Evolutionary conservation across 2,888 invertebrate species (phyloP), one percentile per base, ranked within the genome.

Genomic region (Petrolisthes manimaculis): DNA sequence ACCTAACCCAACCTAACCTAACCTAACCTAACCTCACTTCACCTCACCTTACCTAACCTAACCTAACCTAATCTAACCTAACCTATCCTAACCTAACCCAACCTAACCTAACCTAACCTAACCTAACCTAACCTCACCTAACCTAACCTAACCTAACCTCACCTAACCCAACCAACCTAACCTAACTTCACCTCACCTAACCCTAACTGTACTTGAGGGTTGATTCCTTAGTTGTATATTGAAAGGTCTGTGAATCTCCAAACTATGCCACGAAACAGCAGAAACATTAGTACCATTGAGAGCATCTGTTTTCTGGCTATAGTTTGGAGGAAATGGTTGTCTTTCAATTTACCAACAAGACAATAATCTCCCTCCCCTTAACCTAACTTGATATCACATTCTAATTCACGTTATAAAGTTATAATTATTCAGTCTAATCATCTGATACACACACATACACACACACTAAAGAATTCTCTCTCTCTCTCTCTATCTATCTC

Each of bases 401-500:
- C 18, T 54, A 21, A 14, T 51, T 37, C 54, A 5, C 79, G 4
- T 21, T 54, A 21, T 79, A 21, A 79, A 6, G 51, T 14, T 6
- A n/a, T 12, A n/a, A 12, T 79, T 53, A 54, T 12, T 37, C 79
- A 12, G 51, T 6, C 37, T 37, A 37, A 51, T n/a, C 8, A 37
- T 37, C 37, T 24, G 8, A 12, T 9, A 8, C 21, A 8, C 81
- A 9, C n/a, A 14, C 81, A 14, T n/a, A 56, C 54, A 56, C 81
- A 14, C 56, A 56, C 55, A 9, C 55, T 55, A 18, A n/a, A n/a
- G 14, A 18, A 56, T n/a, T 81, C 81, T 81, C 81, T 37, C 67
- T 67, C 51, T 82, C 24, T 82, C 24, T 82, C 61, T 82, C 82
- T 82, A 56, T 56, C 61, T 61, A 4, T 61, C 82, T 82, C 61